Evolutionary conservation across 2,888 invertebrate species (phyloP).

Genomic region (Hydraecia micacea): DNA sequence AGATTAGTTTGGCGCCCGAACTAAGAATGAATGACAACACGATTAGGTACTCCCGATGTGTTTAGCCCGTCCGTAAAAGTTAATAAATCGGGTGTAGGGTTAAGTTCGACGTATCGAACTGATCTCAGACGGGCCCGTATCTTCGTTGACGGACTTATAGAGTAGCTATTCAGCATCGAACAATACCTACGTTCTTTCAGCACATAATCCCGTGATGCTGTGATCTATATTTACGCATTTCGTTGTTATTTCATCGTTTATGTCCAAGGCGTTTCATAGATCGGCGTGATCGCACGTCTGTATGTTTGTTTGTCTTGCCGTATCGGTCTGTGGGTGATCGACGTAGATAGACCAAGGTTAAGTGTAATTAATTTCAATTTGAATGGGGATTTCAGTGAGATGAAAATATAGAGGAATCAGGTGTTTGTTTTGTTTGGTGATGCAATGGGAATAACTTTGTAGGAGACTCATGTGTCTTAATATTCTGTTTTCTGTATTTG

Average conservation of each 20-base stretch:
- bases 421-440: constrained; percentile 2
- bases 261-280: constrained; percentile 60
- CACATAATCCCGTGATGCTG: constrained; percentile 8
- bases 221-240: constrained; percentile 48
- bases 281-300: constrained; percentile 46
- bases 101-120: too few species aligned
- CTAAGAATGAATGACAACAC: not conserved
- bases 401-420: constrained; percentile 15
- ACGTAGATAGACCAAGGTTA: constrained; percentile 65
- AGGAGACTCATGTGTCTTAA: not conserved
- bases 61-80: too few species aligned
- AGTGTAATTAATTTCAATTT: constrained; percentile 49
- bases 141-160: not conserved
- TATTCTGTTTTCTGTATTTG: not conserved
- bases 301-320: constrained; percentile 63
- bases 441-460: constrained; percentile 12
- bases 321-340: constrained; percentile 53
- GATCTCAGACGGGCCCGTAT: not conserved
- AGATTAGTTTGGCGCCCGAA: not conserved
- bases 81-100: not conserved
- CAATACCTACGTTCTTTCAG: constrained; percentile 2
- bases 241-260: constrained; percentile 59
- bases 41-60: too few species aligned
- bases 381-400: constrained; percentile 34
- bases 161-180: too few species aligned